phyloP scores from a whole-genome alignment of 2,113 vertebrate genomes.

The Todiramphus chloris region DNA sequence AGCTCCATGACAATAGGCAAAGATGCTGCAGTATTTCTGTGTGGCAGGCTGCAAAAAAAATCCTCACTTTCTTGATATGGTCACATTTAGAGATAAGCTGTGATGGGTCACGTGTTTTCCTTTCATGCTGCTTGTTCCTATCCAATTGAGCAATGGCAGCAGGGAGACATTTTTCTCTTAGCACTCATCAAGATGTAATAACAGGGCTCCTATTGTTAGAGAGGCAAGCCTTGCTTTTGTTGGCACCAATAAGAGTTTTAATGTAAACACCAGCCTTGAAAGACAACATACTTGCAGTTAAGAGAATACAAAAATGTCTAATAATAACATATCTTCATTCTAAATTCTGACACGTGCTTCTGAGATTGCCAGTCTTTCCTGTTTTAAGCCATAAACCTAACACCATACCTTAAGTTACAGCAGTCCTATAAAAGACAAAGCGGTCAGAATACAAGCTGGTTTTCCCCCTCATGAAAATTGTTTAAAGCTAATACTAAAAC shows the following conservation, averaged over 20 bases:
- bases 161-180: constrained; percentile 23
- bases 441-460: background rate
- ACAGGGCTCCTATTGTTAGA: constrained; percentile 36
- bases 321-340: background rate
- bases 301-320: constrained; percentile 20
- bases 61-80: background rate
- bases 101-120: background rate
- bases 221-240: constrained; percentile 34
- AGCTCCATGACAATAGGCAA: background rate
- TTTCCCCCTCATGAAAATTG: background rate
- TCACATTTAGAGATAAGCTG: background rate
- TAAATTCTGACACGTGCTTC: background rate
- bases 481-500: background rate
- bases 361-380: background rate
- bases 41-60: background rate
- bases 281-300: background rate
- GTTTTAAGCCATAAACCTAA: background rate
- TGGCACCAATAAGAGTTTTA: background rate
- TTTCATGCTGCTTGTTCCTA: background rate
- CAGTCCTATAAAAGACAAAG: background rate
- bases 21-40: background rate
- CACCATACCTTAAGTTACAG: background rate
- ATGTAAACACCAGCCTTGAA: background rate
- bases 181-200: constrained; percentile 42
- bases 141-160: constrained; percentile 24